Conservation (phyloP, 2,113 vertebrate species). For the Cyprinodon tularosa region DNA sequence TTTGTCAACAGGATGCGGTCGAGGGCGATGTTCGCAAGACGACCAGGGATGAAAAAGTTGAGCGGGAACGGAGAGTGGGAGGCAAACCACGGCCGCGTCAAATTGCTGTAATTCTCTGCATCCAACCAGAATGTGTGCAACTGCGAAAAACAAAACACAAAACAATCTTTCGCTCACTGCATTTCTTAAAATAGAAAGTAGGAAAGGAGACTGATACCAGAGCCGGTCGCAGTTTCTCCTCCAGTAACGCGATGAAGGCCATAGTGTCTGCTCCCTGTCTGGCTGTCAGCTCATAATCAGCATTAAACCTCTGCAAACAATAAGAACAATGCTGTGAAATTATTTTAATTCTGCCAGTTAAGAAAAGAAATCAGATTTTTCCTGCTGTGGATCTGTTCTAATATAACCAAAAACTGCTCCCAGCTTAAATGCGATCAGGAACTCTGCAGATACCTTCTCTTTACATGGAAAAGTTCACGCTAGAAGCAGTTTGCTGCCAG, state of each 20-base stretch:
- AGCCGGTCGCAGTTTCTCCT: conserved; percentile 93
- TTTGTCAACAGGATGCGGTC: conserved; percentile 91
- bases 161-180: accelerated
- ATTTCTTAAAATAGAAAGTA: neutral
- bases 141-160: conserved; percentile 68
- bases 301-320: conserved; percentile 88
- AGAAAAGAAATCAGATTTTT: neutral
- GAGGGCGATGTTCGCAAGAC: conserved; percentile 84
- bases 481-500: neutral
- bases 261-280: conserved; percentile 96
- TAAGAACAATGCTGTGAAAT: neutral
- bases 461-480: neutral
- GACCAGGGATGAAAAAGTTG: conserved; percentile 88
- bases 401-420: neutral
- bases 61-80: conserved; percentile 92
- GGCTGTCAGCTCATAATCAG: conserved; percentile 92
- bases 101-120: conserved; percentile 90
- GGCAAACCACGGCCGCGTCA: conserved; percentile 96
- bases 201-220: conserved; percentile 75
- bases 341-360: neutral
- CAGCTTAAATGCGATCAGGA: neutral
- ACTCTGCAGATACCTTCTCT: neutral
- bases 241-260: conserved; percentile 94
- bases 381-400: neutral
- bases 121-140: conserved; percentile 99